Evolutionary conservation across 1,140 invertebrate species (phyloP).

Genomic region (Lysiphlebus fabarum): DNA sequence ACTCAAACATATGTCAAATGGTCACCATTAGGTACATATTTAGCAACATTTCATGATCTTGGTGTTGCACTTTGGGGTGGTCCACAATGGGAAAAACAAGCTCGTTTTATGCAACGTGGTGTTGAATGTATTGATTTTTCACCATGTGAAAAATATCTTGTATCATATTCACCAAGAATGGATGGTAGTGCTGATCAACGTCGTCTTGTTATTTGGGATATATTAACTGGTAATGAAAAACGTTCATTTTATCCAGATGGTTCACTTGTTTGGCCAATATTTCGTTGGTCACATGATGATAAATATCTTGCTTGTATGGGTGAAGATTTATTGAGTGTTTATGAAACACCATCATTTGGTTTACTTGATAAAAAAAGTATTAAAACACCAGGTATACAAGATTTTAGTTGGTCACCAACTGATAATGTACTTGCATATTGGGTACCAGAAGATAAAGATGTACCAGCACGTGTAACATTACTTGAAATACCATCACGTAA

Average conservation of each 20-base stretch:
- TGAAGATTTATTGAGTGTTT: slow-evolving; percentile 82
- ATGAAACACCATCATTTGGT: slow-evolving; percentile 93
- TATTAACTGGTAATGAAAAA: slow-evolving; percentile 88
- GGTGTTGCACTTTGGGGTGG: slow-evolving; percentile 98
- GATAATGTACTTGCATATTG: slow-evolving; percentile 96
- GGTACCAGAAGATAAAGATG: slow-evolving; percentile 95
- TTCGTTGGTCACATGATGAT: slow-evolving; percentile 97
- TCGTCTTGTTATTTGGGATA: slow-evolving; percentile 90
- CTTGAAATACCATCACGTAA: slow-evolving; percentile 81
- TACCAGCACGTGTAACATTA: slow-evolving; percentile 80
- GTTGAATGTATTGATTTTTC: slow-evolving; percentile 98
- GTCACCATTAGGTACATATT: slow-evolving; percentile 95
- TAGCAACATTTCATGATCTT: slow-evolving; percentile 91
- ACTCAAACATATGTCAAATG: slow-evolving; percentile 94
- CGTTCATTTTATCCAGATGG: slow-evolving; percentile 84
- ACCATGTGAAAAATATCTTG: slow-evolving; percentile 94
- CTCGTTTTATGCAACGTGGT: slow-evolving; percentile 84
- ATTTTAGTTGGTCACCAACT: slow-evolving; percentile 97
- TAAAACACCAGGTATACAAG: slow-evolving; percentile 86
- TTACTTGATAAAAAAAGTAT: slow-evolving; percentile 92
- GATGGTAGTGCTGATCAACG: slow-evolving; percentile 66
- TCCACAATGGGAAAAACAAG: slow-evolving; percentile 86
- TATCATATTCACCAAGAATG: slow-evolving; percentile 81
- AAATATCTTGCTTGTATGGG: slow-evolving; percentile 92
- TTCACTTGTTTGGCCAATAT: slow-evolving; percentile 84